phyloP scores from a whole-genome alignment of 2,113 vertebrate species.

The Salvator merianae region DNA sequence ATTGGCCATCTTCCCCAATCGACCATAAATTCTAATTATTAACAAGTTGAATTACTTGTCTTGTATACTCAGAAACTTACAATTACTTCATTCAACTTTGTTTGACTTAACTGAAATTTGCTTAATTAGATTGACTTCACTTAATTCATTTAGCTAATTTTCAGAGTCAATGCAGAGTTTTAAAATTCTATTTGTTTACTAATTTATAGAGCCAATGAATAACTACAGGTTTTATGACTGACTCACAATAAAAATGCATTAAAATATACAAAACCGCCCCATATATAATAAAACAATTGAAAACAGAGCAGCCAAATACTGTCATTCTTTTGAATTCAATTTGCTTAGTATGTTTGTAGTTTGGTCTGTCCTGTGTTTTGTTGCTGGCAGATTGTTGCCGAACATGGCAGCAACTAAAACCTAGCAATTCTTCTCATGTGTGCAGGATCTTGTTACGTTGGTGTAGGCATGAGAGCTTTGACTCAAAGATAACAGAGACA shows the following conservation, averaged over 20 bases:
- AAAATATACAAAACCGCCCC: too few species aligned
- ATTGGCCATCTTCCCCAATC: too few species aligned
- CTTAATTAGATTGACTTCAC: conserved; percentile 5
- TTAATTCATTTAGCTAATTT: conserved; percentile 12
- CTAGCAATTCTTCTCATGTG: too few species aligned
- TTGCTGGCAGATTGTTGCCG: neutral
- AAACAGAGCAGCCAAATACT: too few species aligned
- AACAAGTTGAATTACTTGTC: neutral
- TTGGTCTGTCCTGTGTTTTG: neutral
- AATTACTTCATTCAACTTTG: neutral
- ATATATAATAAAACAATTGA: too few species aligned
- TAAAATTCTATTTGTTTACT: too few species aligned
- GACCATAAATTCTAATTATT: neutral
- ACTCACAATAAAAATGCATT: too few species aligned
- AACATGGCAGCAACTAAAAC: neutral
- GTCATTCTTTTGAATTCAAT: neutral
- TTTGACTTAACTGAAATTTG: conserved; percentile 2
- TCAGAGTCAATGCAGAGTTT: neutral
- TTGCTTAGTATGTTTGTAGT: neutral
- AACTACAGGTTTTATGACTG: too few species aligned
- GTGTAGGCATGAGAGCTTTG: too few species aligned
- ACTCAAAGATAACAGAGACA: too few species aligned
- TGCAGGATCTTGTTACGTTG: too few species aligned
- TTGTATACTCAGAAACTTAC: neutral
- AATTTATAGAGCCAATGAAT: too few species aligned